These are phyloP conservation scores for Salpingus planirostris DNA, from an alignment of 2,888 invertebrate species.

Conservation along the genomic window DNA sequence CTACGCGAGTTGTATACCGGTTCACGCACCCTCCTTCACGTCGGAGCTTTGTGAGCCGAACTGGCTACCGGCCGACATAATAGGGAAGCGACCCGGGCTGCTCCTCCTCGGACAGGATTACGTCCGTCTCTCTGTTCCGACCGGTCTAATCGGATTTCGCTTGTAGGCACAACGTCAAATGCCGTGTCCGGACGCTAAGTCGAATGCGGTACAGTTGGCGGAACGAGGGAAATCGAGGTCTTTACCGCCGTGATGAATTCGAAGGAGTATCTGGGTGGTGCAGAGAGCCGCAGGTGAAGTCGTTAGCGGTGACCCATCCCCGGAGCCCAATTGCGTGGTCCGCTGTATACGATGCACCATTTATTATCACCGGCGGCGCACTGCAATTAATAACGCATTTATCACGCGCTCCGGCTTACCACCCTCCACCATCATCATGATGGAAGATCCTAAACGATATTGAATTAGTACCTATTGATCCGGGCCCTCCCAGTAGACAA, in stretches of 20 bases:
- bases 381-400: conserved; percentile 33
- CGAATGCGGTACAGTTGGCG: no score
- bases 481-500: no score
- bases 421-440: conserved; percentile 10
- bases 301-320: conserved; percentile 23
- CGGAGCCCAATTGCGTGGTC: conserved; percentile 23
- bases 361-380: conserved; percentile 28
- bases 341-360: conserved; percentile 22
- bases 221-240: no score
- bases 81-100: conserved; percentile 6
- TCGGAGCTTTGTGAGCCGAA: conserved; percentile 6
- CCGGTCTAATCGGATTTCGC: no score
- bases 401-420: conserved; percentile 20
- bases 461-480: conserved; percentile 8
- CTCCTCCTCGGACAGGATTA: conserved; percentile 6
- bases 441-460: conserved; percentile 11
- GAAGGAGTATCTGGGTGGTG: no score
- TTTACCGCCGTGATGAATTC: no score
- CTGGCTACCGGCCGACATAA: no score
- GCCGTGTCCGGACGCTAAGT: no score
- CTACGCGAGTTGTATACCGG: conserved; percentile 2
- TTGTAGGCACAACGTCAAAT: no score
- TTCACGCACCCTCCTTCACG: conserved; percentile 7
- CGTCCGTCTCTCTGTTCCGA: no score
- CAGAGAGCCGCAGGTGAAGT: conserved; percentile 22